Evolutionary conservation across 1,140 invertebrate species (phyloP).

Genomic region (Drosophila virilis): DNA sequence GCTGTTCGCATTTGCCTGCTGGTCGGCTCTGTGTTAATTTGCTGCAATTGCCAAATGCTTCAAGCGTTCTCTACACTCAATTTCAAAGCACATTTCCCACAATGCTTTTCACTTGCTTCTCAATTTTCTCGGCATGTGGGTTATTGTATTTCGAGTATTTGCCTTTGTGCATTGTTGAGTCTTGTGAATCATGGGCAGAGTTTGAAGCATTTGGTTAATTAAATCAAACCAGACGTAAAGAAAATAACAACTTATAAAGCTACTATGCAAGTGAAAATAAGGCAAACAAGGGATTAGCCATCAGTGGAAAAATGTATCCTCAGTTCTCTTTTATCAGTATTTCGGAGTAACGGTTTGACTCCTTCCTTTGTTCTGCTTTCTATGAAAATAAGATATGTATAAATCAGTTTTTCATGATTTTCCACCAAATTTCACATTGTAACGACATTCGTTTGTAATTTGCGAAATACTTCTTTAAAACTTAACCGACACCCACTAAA

Average conservation of each 20-base stretch:
- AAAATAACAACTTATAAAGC: slow-evolving; percentile 13
- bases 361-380: no score
- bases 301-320: no score
- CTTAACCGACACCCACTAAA: slow-evolving; percentile 1
- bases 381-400: no score
- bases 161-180: slow-evolving; percentile 24
- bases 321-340: no score
- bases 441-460: background rate
- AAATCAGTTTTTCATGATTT: no score
- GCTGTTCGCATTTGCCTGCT: slow-evolving; percentile 13
- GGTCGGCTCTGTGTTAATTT: slow-evolving; percentile 43
- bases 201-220: slow-evolving; percentile 47
- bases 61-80: slow-evolving; percentile 2
- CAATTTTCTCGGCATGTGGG: background rate
- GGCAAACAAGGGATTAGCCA: no score
- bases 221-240: slow-evolving; percentile 42
- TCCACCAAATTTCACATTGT: background rate
- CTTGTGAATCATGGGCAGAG: slow-evolving; percentile 26
- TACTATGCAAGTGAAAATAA: no score
- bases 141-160: slow-evolving; percentile 1
- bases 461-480: background rate
- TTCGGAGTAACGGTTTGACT: no score
- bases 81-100: slow-evolving; percentile 4
- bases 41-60: slow-evolving; percentile 31
- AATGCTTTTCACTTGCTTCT: background rate